Evolutionary conservation across 2,888 invertebrate genomes (phyloP).

Genomic region (Polyploca ridens): DNA sequence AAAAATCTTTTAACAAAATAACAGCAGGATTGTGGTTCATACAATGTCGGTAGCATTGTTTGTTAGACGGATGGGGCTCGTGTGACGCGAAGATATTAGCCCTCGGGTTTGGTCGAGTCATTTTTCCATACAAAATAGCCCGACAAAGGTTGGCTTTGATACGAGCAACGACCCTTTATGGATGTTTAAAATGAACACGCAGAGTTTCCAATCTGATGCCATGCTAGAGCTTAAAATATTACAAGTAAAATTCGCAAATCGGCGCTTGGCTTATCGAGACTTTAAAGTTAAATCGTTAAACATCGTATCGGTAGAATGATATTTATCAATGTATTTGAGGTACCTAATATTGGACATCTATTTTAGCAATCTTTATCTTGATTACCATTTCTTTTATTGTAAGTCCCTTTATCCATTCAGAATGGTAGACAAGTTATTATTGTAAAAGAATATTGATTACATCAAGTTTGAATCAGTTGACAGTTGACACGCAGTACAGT

Average conservation of each 20-base stretch:
- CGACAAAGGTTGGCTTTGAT: conserved; percentile 13
- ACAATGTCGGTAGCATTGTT: conserved; percentile 23
- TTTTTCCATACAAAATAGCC: conserved; percentile 13
- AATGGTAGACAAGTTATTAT: neutral
- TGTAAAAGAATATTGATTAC: neutral
- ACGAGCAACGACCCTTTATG: conserved; percentile 12
- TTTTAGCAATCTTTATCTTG: neutral
- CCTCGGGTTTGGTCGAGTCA: conserved; percentile 5
- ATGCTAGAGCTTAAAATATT: neutral
- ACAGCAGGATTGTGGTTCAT: conserved; percentile 8
- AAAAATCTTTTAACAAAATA: neutral
- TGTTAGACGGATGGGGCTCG: conserved; percentile 36
- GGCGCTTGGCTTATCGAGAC: neutral
- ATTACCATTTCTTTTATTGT: neutral
- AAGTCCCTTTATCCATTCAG: neutral
- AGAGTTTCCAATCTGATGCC: neutral
- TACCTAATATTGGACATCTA: too few species aligned
- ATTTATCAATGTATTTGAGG: neutral
- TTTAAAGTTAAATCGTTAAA: neutral
- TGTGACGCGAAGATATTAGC: conserved; percentile 35
- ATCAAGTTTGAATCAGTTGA: neutral
- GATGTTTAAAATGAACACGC: conserved; percentile 5
- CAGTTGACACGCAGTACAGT: too few species aligned
- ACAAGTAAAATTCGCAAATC: neutral
- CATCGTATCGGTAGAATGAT: neutral